Evolutionary conservation across 2,888 invertebrate species (phyloP).

Genomic region (Ashinkailepas kermadecensis): DNA sequence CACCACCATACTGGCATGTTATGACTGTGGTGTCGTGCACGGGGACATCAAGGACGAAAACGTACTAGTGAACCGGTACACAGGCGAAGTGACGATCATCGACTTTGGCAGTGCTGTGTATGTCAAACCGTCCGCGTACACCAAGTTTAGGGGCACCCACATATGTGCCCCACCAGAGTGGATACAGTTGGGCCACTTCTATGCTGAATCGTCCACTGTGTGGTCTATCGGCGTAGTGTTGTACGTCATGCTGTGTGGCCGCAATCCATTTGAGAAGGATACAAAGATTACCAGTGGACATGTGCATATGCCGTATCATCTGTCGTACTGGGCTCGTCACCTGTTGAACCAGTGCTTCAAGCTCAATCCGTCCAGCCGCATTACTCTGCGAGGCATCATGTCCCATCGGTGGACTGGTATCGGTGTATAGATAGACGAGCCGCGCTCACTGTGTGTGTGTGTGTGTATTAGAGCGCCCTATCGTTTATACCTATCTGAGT

Average conservation of each 20-base stretch:
- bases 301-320: too few species aligned
- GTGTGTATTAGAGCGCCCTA: too few species aligned
- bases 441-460: too few species aligned
- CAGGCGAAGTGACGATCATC: constrained; percentile 36
- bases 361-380: too few species aligned
- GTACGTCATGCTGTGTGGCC: constrained; percentile 50
- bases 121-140: constrained; percentile 46
- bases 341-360: too few species aligned
- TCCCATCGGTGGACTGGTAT: too few species aligned
- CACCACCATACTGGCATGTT: constrained; percentile 42
- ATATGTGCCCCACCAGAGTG: constrained; percentile 52
- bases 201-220: constrained; percentile 46
- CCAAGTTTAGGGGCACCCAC: constrained; percentile 48
- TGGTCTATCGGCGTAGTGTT: constrained; percentile 51
- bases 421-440: too few species aligned
- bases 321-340: too few species aligned
- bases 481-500: too few species aligned
- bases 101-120: constrained; percentile 49
- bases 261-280: constrained; percentile 50
- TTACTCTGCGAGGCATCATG: too few species aligned
- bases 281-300: too few species aligned
- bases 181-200: constrained; percentile 45
- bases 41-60: constrained; percentile 50
- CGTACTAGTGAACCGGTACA: constrained; percentile 43
- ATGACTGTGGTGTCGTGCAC: constrained; percentile 45